A percentile compares a stretch with the other conserved stretches of the same genome.
Evolutionary conservation across 2,888 invertebrate genomes (phyloP).

Genomic region (Cantharis lateralis): DNA sequence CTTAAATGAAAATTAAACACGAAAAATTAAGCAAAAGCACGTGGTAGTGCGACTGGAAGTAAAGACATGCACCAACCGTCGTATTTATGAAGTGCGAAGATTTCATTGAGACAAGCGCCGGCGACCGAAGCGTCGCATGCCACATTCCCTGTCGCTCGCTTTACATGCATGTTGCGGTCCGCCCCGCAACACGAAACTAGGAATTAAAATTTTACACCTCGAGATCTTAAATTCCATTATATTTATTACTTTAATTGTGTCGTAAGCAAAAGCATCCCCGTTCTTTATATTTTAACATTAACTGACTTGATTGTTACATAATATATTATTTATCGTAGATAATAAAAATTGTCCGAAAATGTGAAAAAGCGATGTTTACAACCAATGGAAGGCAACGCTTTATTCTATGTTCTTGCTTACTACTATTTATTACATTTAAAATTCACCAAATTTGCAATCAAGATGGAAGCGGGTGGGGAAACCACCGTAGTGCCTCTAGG

Average conservation of each 20-base stretch:
- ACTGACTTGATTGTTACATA: too few relatives aligned
- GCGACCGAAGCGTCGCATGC: conserved; percentile 34
- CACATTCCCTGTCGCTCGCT: conserved; percentile 34
- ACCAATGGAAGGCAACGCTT: too few relatives aligned
- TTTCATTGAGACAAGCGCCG: conserved; percentile 34
- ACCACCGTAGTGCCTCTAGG: too few relatives aligned
- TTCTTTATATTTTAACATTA: neutral
- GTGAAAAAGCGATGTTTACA: too few relatives aligned
- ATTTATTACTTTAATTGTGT: neutral
- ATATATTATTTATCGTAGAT: too few relatives aligned
- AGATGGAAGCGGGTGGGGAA: too few relatives aligned
- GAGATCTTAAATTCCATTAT: neutral
- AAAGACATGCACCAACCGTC: conserved; percentile 29
- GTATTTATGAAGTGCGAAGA: conserved; percentile 33
- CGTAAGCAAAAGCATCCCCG: neutral
- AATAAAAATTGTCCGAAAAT: too few relatives aligned
- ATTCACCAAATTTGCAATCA: too few relatives aligned
- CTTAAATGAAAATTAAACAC: neutral
- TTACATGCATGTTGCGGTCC: conserved; percentile 27
- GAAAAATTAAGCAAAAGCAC: conserved; percentile 28
- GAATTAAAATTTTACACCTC: conserved; percentile 31
- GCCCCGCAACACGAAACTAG: conserved; percentile 28
- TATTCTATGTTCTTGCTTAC: too few relatives aligned
- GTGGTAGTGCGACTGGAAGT: conserved; percentile 26
- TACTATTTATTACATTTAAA: too few relatives aligned